Percentiles rank a stretch among this genome's conserved stretches.
Conservation (phyloP, 2,888 invertebrate genomes). For the Drosophila testacea region DNA sequence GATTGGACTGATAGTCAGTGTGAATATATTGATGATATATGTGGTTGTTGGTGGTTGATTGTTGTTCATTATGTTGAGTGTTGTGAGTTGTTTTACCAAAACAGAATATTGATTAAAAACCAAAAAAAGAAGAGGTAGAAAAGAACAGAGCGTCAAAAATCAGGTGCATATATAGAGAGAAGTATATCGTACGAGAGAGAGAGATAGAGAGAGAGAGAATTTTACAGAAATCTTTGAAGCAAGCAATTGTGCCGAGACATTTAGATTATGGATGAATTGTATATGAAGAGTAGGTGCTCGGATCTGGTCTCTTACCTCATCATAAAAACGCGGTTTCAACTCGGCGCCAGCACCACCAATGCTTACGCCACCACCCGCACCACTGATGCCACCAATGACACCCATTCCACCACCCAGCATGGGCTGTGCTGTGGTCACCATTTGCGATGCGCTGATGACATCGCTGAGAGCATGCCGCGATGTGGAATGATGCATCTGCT, state of each 20-base stretch:
- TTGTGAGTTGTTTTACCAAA: slow-evolving; percentile 65
- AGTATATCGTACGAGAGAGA: slow-evolving; percentile 59
- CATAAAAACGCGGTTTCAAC: slow-evolving; percentile 85
- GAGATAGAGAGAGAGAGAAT: slow-evolving; percentile 37
- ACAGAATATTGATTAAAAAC: slow-evolving; percentile 67
- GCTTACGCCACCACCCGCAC: slow-evolving; percentile 79
- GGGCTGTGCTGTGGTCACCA: slow-evolving; percentile 74
- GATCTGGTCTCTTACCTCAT: slow-evolving; percentile 80
- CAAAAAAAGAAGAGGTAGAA: slow-evolving; percentile 63
- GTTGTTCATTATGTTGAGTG: slow-evolving; percentile 42
- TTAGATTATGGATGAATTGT: slow-evolving; percentile 55
- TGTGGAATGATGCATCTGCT: slow-evolving; percentile 86
- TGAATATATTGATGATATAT: slow-evolving; percentile 22
- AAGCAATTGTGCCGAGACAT: slow-evolving; percentile 78
- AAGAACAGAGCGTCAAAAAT: slow-evolving; percentile 74
- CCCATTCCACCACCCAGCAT: slow-evolving; percentile 62
- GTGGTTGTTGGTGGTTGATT: slow-evolving; percentile 48
- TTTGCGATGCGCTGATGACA: slow-evolving; percentile 83
- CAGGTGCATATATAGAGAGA: slow-evolving; percentile 62
- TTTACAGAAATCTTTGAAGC: slow-evolving; percentile 52
- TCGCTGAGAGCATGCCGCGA: slow-evolving; percentile 84
- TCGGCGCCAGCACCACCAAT: slow-evolving; percentile 86
- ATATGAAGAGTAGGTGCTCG: slow-evolving; percentile 48
- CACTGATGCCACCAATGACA: slow-evolving; percentile 70
- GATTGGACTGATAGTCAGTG: slow-evolving; percentile 80